Conservation (phyloP, 2,797 vertebrate genomes). For the Notolabrus celidotus region DNA sequence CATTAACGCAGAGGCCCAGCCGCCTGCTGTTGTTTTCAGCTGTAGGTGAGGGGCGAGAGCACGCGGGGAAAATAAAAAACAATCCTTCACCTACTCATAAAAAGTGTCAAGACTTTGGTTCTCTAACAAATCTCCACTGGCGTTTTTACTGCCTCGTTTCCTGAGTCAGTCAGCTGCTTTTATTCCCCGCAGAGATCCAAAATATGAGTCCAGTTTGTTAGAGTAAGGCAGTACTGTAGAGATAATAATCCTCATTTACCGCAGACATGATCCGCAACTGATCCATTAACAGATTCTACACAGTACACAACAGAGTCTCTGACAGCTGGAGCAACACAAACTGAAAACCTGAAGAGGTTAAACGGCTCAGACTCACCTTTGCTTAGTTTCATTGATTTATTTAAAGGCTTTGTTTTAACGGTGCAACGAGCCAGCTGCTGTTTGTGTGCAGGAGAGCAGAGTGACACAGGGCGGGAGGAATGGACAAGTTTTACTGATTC, state of each 20-base stretch:
- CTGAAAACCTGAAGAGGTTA: no score
- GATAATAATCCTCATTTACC: neutral
- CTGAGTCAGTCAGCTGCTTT: neutral
- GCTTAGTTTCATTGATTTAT: neutral
- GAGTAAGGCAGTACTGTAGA: neutral
- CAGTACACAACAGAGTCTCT: no score
- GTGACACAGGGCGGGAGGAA: neutral
- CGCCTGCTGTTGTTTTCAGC: conserved; percentile 31
- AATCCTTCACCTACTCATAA: conserved; percentile 43
- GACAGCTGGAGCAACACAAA: no score
- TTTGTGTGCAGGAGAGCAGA: neutral
- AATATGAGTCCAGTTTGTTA: neutral
- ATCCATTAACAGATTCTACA: no score
- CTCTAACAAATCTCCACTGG: neutral
- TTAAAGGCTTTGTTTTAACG: neutral
- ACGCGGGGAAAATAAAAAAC: conserved; percentile 34
- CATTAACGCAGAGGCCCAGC: conserved; percentile 37
- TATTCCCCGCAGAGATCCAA: no score
- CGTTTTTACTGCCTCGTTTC: neutral
- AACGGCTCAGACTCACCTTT: no score
- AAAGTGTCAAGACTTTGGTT: conserved; percentile 27
- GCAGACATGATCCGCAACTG: no score
- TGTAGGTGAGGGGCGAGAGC: conserved; percentile 42
- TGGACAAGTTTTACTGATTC: no score
- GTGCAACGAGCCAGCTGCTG: neutral